These are phyloP conservation scores for Papilio polyxenes DNA, from an alignment of 1,140 invertebrate species.

Conservation along the genomic window DNA sequence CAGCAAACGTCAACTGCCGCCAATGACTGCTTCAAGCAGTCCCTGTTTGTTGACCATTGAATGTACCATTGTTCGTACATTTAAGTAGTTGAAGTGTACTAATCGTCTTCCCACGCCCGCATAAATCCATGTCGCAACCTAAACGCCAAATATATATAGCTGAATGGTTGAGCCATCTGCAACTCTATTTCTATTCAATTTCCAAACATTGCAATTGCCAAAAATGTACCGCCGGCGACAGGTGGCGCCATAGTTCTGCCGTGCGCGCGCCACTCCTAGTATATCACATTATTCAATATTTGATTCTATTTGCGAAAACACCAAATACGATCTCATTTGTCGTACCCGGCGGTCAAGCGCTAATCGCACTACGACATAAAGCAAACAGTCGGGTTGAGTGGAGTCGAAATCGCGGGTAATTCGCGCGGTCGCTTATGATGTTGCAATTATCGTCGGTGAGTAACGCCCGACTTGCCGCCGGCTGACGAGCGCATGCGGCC, in stretches of 20 bases:
- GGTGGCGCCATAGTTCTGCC: background rate
- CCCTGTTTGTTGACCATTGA: too few species aligned
- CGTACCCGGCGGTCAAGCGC: background rate
- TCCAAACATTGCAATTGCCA: conserved; percentile 24
- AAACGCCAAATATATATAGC: background rate
- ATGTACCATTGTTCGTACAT: background rate
- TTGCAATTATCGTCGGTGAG: conserved; percentile 29
- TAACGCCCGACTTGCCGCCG: background rate
- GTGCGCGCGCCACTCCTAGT: background rate
- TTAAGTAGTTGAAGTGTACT: background rate
- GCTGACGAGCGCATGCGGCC: conserved; percentile 9
- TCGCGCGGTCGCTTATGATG: conserved; percentile 13
- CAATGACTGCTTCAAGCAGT: too few species aligned
- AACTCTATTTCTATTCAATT: conserved; percentile 26
- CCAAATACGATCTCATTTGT: background rate
- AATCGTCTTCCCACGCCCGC: background rate
- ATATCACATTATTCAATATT: background rate
- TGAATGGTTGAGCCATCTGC: conserved; percentile 22
- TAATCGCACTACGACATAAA: background rate
- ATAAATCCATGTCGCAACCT: background rate
- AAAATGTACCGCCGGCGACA: conserved; percentile 14
- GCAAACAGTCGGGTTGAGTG: conserved; percentile 18
- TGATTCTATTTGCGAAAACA: background rate
- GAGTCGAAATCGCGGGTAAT: conserved; percentile 21
- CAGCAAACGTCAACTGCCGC: too few species aligned